Evolutionary conservation across 2,888 invertebrate species (phyloP).

Genomic region (Tiliacea citrago): DNA sequence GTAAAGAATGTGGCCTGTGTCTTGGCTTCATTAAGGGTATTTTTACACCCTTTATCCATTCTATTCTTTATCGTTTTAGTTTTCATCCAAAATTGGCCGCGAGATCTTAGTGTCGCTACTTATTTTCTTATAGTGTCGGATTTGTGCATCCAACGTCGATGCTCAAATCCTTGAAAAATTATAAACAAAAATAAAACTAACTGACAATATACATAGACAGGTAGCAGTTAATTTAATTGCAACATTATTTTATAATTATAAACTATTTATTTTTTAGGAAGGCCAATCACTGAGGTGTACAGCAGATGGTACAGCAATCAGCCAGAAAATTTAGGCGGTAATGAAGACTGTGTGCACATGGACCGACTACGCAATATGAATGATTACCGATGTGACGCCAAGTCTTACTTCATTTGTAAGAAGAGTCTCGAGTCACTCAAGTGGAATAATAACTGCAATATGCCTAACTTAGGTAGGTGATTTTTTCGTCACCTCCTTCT

Average conservation of each 20-base stretch:
- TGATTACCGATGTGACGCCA: background rate
- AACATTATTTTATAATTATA: background rate
- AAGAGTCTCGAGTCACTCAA: background rate
- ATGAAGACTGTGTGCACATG: slow-evolving; percentile 75
- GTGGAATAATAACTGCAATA: no score
- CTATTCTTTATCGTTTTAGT: no score
- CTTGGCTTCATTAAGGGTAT: background rate
- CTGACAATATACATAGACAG: background rate
- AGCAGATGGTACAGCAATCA: slow-evolving; percentile 4
- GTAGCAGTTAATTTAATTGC: background rate
- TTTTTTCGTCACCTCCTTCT: no score
- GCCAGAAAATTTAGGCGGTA: slow-evolving; percentile 41
- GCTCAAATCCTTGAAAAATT: no score
- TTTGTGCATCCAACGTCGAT: no score
- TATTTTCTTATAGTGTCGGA: no score
- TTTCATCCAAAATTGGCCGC: no score
- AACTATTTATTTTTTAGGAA: slow-evolving; percentile 3
- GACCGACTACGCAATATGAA: slow-evolving; percentile 70
- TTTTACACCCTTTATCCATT: no score
- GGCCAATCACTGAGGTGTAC: slow-evolving; percentile 21
- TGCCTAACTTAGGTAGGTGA: no score
- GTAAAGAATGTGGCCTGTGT: background rate
- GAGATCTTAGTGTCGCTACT: no score
- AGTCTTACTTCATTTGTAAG: background rate
- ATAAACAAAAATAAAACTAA: background rate